Evolutionary conservation across 30 jellyfish, hydroid and myxozoan genomes (phyloP).

Genomic region (Aurelia aurita complex sp. Pacific): DNA sequence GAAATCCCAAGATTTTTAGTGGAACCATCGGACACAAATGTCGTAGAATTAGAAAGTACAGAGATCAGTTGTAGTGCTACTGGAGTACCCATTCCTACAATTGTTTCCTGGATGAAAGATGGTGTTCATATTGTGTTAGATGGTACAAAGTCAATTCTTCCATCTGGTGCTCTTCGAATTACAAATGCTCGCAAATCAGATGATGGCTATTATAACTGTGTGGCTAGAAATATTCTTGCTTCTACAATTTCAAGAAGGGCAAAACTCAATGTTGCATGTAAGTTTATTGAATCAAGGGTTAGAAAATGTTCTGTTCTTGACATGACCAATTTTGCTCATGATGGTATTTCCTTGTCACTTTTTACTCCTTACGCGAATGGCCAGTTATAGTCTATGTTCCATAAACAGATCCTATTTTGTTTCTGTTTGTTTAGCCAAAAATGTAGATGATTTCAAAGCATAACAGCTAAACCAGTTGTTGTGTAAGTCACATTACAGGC

Average conservation of each 20-base stretch:
- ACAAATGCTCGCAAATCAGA: constrained; percentile 45
- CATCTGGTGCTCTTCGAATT: constrained; percentile 70
- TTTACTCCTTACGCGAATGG: too few relatives aligned
- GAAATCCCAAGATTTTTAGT: constrained; percentile 63
- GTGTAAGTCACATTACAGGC: too few relatives aligned
- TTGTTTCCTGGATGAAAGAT: constrained; percentile 68
- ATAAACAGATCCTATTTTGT: too few relatives aligned
- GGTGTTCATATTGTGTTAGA: constrained; percentile 47
- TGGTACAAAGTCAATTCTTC: constrained; percentile 34
- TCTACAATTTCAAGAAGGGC: constrained; percentile 76
- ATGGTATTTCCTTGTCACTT: too few relatives aligned
- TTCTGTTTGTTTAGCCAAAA: too few relatives aligned
- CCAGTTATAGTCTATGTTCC: too few relatives aligned
- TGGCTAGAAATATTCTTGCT: constrained; percentile 79
- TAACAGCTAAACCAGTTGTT: too few relatives aligned
- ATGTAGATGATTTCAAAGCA: too few relatives aligned
- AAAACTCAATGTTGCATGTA: constrained; percentile 80
- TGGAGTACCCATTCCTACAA: constrained; percentile 78
- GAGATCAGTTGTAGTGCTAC: constrained; percentile 69
- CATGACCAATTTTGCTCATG: too few relatives aligned
- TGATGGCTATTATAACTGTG: constrained; percentile 89
- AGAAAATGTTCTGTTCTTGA: too few relatives aligned
- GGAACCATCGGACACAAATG: constrained; percentile 72
- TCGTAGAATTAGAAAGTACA: constrained; percentile 8
- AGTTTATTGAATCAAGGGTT: neutral